Evolutionary conservation across 2,113 vertebrate species (phyloP), one percentile per base, ranked within the genome.

Genomic region (Nannobrachium achirus): DNA sequence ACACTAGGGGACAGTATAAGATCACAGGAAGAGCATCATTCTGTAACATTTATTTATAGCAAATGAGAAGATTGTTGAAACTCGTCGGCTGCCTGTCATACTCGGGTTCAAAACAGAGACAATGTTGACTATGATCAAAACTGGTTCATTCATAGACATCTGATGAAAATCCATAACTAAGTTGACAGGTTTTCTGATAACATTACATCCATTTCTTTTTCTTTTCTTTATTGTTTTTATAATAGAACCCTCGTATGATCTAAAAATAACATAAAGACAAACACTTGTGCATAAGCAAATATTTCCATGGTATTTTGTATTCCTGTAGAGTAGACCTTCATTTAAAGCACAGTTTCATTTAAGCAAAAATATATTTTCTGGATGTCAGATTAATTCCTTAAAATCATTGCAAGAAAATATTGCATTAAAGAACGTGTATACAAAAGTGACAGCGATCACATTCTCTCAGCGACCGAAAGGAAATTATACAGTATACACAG

Each of bases 1-100:
- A 33, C 85, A 75, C 80, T 66, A 85, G 84, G 46, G 62, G 84
- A 67, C 85, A 86, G 71, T 67, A 57, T 83, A 63, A 65, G 53
- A 64, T 59, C 6, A 14, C 61, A 60, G 56, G 56, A 10, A 53
- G 51, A 20, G 10, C 10, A 5, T 20, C 8, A 20, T 19, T 53
- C 11, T 10, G 19, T 10, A 53, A 18, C 51, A 11, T 53, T 53
- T 10, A 10, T 42, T 8, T 42, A 42, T 42, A 6, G 41, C 8
- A 42, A 44, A 44, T 10, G 42, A 10, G 42, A 44, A 44, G 3
- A 33, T 33, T 33, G 25, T 33, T 33, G 25, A 33, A 33, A 33
- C 25, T 33, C 6, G 42, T 44, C 9, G 42, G 42, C 1, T 44
- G n/a, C n/a, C n/a, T n/a, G 9, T 44, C 8, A 44, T 44, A 44